Base-by-base conservation (phyloP, 1,140 invertebrate genomes). In the Notospermus geniculatus region DNA sequence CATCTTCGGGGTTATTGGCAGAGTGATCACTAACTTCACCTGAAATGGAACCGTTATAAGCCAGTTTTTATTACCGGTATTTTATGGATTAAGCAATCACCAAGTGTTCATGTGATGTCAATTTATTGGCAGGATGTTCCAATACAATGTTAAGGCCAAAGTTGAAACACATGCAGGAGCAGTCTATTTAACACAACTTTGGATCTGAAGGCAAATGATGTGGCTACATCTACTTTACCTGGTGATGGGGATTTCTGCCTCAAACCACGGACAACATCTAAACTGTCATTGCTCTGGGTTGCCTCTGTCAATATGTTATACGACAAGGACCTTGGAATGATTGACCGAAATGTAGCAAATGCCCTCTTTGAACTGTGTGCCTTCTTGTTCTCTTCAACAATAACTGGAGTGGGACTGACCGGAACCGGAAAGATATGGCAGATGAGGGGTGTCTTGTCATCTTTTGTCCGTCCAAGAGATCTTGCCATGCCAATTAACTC, bases 321-420 rank as follows among this genome's bases (percentile, higher is more conserved):
- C 0, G 92, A 95, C 65, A 97, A 83, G 28, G 93, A 95, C n/a
- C 92, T 85, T 0, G 93, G 93, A 72, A 97, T 92, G 30, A 95
- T 95, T 0, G 92, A 89, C 55, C 90, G 75, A 67, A 84, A 84
- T 36, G 74, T 77, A 25, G 74, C 76, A 62, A 82, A 82, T 30
- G 70, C 56, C 66, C 73, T 83, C 69, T 83, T 84, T n/a, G 69
- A 23, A 23, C 68, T 76, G 71, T 71, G 19, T 60, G 65, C 2
- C 69, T 68, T 2, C 86, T 80, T 30, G 65, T 43, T 28, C 19
- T 57, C 50, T 2, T 61, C 54, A 11, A 53, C 32, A 23, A 62
- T 43, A n/a, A 58, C 29, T 1, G 60, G 27, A 19, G 15, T 23
- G n/a, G 62, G 39, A 62, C 62, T 41, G 32, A 46, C 52, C 30